These are phyloP conservation scores for Auanema freiburgensis DNA, from an alignment of 2,888 invertebrate genomes.

Conservation along the genomic window DNA sequence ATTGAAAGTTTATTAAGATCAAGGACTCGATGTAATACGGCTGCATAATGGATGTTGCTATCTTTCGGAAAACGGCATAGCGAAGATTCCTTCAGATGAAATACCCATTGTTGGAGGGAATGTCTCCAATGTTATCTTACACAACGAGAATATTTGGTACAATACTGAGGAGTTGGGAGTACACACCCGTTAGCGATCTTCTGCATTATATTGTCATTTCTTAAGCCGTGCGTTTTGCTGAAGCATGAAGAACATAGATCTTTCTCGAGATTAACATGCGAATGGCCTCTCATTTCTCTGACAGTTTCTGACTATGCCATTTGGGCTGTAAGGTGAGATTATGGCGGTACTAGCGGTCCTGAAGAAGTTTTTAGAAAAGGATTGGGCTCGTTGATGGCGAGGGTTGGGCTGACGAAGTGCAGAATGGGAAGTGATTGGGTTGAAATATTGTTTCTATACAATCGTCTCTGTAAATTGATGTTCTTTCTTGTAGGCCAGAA, in stretches of 20 bases:
- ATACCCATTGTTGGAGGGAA: background rate
- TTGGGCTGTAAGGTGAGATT: conserved; percentile 1
- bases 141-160: background rate
- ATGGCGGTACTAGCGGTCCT: background rate
- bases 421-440: conserved; percentile 2
- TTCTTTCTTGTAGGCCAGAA: background rate
- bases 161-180: background rate
- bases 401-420: background rate
- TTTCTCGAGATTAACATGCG: background rate
- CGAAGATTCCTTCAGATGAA: no score
- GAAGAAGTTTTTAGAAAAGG: background rate
- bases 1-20: no score
- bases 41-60: no score
- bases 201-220: background rate
- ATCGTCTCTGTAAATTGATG: background rate
- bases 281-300: background rate
- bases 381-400: background rate
- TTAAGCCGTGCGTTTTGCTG: background rate
- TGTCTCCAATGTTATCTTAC: background rate
- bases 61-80: no score
- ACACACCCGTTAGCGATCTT: background rate
- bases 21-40: no score
- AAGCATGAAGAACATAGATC: background rate
- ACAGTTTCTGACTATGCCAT: background rate
- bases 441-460: background rate